A percentile compares a stretch with the other conserved stretches of the same genome.
Evolutionary conservation across 1,140 invertebrate species (phyloP).

Genomic region (Drosophila erecta): DNA sequence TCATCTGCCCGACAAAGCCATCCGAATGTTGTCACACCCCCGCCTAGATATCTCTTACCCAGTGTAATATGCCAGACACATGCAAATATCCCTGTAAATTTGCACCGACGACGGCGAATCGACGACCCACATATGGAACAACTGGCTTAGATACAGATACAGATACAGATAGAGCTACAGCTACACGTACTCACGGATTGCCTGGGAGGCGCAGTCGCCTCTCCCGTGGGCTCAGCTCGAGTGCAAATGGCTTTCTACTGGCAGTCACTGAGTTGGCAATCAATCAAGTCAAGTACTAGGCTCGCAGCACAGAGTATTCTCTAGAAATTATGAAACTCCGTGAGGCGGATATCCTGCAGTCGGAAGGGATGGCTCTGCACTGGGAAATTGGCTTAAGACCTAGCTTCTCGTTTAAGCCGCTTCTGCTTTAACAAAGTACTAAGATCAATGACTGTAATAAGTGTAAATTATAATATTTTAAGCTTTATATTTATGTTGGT

Average conservation of each 20-base stretch:
- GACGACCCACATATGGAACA: constrained; percentile 51
- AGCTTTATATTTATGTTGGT: too few species aligned
- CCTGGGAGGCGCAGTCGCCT: constrained; percentile 17
- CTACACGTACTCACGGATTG: constrained; percentile 37
- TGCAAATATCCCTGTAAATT: constrained; percentile 44
- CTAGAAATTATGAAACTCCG: constrained; percentile 71
- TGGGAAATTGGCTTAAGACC: not conserved
- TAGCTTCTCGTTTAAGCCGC: too few species aligned
- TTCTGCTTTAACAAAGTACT: not conserved
- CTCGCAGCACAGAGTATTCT: constrained; percentile 21
- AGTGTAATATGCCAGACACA: constrained; percentile 39
- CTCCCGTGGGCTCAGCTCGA: constrained; percentile 44
- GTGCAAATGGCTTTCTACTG: constrained; percentile 56
- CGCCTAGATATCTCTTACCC: not conserved
- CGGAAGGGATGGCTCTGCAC: constrained; percentile 1
- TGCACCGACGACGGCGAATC: constrained; percentile 25
- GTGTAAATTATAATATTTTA: not conserved
- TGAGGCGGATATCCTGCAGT: constrained; percentile 62
- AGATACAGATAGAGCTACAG: not conserved
- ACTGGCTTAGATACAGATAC: constrained; percentile 39
- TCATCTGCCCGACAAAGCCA: constrained; percentile 42
- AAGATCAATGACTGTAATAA: too few species aligned
- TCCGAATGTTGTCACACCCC: constrained; percentile 17
- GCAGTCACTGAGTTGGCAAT: constrained; percentile 69
- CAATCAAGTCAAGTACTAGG: constrained; percentile 70